Base-by-base conservation (phyloP, 2,888 invertebrate species). In the Stomorhina lunata region DNA sequence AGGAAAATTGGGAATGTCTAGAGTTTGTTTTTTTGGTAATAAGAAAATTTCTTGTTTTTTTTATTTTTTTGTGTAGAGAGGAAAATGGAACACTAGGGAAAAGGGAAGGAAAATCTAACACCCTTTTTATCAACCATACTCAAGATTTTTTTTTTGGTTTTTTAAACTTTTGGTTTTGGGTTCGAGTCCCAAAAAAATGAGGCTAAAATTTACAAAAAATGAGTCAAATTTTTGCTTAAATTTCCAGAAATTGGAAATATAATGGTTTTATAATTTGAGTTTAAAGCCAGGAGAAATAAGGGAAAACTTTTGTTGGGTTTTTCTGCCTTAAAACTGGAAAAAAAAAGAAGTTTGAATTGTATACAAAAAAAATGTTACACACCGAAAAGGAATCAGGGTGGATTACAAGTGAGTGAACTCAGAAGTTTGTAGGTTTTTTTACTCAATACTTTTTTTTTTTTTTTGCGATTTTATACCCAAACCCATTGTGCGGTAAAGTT, bases 181-280 rank as follows among this genome's bases (percentile, higher is more conserved):
- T 2, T 45, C 22, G 9, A 40, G 25, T 2, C 12, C 5, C 4
- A 10, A 15, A 53, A 32, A 63, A 22, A 66, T 73, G 32, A 68
- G 25, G 43, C 15, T 34, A 22, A 48, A 17, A 37, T 20, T 2
- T 27, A 15, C 4, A 22, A 4, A 29, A 43, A 59, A 29, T 69
- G 59, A 81, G 68, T n/a, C n/a, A 68, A 32, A 1, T 17, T 37
- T 77, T 48, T 69, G n/a, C n/a, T n/a, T n/a, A n/a, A 65, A 32
- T 37, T 82, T 82, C 82, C 82, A 82, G 69, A 12, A 15, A 20
- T 45, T 79, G 82, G 82, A 82, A 82, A 79, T 43, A 71, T 79
- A 82, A 75, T 43, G 37, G 79, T 57, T 66, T 50, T 32, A 9
- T 10, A 37, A 50, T 57, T 63, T 73, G 77, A 78, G 73, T 34